Evolutionary conservation across 1,140 invertebrate species (phyloP).

Genomic region (Tribolium castaneum): DNA sequence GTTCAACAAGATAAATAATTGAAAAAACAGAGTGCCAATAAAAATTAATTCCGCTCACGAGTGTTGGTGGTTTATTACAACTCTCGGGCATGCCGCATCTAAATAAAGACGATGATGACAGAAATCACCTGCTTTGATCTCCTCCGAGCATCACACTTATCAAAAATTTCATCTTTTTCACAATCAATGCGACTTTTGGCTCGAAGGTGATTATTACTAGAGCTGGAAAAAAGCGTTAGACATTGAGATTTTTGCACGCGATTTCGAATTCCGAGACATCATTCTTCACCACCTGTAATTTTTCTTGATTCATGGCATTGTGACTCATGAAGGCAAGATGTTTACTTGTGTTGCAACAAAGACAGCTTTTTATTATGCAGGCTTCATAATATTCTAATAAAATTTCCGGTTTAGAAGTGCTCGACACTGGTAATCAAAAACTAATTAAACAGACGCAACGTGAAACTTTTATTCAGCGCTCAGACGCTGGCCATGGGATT

Average conservation of each 20-base stretch:
- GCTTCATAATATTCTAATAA: neutral
- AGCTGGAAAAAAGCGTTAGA: conserved; percentile 25
- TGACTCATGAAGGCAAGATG: conserved; percentile 3
- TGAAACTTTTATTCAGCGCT: neutral
- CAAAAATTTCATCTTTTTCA: neutral
- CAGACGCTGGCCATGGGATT: no score
- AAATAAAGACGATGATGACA: neutral
- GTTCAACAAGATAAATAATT: neutral
- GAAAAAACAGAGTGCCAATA: neutral
- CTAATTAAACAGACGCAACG: neutral
- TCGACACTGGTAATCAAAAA: neutral
- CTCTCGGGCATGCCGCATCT: neutral
- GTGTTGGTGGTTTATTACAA: neutral
- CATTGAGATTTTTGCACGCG: conserved; percentile 42
- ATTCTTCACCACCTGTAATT: conserved; percentile 27
- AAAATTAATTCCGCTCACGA: neutral
- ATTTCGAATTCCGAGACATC: conserved; percentile 32
- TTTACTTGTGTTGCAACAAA: conserved; percentile 12
- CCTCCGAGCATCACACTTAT: neutral
- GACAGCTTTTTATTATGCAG: neutral
- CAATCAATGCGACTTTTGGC: neutral
- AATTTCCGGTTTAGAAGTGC: neutral
- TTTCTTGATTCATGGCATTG: conserved; percentile 29
- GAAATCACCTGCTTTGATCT: neutral
- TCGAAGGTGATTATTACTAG: neutral